Percentiles rank a stretch among this genome's conserved stretches.
phyloP scores from a whole-genome alignment of 2,113 vertebrate species.

The Labeo catla region DNA sequence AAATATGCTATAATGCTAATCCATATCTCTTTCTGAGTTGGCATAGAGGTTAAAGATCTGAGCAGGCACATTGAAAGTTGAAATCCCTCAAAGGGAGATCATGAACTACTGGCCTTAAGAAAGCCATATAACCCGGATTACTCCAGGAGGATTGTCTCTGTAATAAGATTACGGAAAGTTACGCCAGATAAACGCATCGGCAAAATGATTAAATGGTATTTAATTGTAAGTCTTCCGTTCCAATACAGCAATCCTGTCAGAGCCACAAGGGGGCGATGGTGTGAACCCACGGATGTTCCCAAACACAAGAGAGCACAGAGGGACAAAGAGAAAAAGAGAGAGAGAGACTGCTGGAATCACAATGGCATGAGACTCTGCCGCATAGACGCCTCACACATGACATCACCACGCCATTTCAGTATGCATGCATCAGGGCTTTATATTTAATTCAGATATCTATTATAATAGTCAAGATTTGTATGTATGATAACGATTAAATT shows the following conservation, averaged over 20 bases:
- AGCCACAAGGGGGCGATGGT: slow-evolving; percentile 28
- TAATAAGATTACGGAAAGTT: not conserved
- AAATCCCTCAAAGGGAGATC: not conserved
- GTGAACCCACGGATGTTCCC: not conserved
- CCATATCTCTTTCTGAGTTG: not conserved
- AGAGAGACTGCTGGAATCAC: slow-evolving; percentile 14
- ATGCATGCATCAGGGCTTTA: not conserved
- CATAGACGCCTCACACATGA: slow-evolving; percentile 14
- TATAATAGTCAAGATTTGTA: not conserved
- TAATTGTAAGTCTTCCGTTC: not conserved
- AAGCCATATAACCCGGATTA: not conserved
- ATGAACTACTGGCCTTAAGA: not conserved
- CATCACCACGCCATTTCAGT: not conserved
- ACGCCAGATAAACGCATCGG: not conserved
- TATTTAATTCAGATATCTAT: not conserved
- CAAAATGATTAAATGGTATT: not conserved
- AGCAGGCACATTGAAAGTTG: not conserved
- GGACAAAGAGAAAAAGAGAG: slow-evolving; percentile 40
- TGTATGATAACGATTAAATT: not conserved
- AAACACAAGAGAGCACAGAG: not conserved
- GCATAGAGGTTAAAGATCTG: not conserved
- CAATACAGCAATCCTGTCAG: not conserved
- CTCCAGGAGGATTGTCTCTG: not conserved
- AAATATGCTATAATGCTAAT: not conserved
- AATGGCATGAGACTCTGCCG: slow-evolving; percentile 9